Base-by-base conservation (phyloP, 1,140 invertebrate genomes). In the Macrobrachium rosenbergii region DNA sequence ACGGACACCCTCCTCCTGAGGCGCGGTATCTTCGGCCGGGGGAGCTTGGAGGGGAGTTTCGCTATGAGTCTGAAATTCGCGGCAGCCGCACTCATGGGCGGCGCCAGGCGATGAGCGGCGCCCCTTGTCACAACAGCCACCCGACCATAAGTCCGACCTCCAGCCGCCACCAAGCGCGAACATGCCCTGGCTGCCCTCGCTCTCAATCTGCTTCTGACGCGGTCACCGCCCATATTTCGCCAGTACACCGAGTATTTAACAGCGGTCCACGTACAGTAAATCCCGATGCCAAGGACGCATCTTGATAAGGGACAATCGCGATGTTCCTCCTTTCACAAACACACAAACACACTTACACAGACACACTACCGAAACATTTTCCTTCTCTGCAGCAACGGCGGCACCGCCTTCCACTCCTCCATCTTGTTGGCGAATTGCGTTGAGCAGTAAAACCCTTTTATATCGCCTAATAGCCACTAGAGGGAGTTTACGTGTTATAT, bases 1-100 rank as follows among this genome's bases (percentile, higher is more conserved):
- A 79, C 75, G 75, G 45, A 73, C 78, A 81, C 64, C 17, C 84
- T 60, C 63, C 60, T 79, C 83, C 52, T 86, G 63, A 79, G 14
- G 63, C 73, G 43, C 21, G 83, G n/a, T 14, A 86, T 43, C 45
- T 45, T 86, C 28, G 83, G 83, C 16, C 76, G 76, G 21, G 83
- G 77, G 28, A 86, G 8, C 52, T 28, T 43, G 16, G 67, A 28
- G 23, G 77, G 77, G 64, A 69, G n/a, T 69, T 69, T 69, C n/a
- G n/a, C 28, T 8, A 87, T n/a, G 21, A 72, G 45, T 14, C 83
- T 76, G 11, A 86, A n/a, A 23, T 79, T 86, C 21, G 83, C 58
- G 43, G 81, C 81, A 17, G 69, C 69, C 28, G 82, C 17, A 64
- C 17, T 72, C 7, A 87, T 17, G 62, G 83, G 83, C 69, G 45